phyloP scores from a whole-genome alignment of 2,797 vertebrate genomes.

The Saxicola maurus region DNA sequence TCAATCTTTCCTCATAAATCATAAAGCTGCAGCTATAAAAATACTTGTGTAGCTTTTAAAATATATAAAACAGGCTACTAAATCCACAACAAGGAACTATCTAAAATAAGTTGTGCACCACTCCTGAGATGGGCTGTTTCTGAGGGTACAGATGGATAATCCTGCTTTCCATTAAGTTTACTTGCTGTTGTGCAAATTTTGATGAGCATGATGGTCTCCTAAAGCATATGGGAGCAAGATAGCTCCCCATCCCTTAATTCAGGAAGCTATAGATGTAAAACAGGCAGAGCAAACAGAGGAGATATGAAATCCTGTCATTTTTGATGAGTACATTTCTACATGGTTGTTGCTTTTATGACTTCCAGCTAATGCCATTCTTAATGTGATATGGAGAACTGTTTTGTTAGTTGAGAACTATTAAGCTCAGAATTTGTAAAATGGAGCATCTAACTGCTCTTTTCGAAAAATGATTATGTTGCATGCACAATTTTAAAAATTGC shows the following conservation, averaged over 20 bases:
- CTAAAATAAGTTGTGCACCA: background rate
- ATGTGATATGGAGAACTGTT: background rate
- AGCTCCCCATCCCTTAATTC: background rate
- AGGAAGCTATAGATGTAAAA: background rate
- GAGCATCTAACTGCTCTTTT: background rate
- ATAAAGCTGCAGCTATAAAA: background rate
- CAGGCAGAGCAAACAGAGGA: background rate
- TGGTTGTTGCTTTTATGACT: background rate
- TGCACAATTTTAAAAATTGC: background rate
- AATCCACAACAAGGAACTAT: background rate
- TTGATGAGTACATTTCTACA: background rate
- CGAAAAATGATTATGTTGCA: background rate
- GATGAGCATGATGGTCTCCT: background rate
- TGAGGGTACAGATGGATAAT: background rate
- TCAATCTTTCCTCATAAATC: background rate
- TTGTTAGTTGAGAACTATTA: background rate
- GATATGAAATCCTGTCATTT: background rate
- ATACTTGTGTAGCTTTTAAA: background rate
- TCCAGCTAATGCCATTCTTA: background rate
- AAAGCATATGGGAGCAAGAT: background rate
- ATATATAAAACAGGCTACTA: background rate
- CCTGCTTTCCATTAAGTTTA: background rate
- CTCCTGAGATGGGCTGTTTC: background rate
- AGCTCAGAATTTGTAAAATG: background rate
- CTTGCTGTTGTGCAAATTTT: background rate